A percentile compares a stretch with the other conserved stretches of the same genome.
phyloP scores from a whole-genome alignment of 2,888 invertebrate genomes.

The Flexamia atlantica region DNA sequence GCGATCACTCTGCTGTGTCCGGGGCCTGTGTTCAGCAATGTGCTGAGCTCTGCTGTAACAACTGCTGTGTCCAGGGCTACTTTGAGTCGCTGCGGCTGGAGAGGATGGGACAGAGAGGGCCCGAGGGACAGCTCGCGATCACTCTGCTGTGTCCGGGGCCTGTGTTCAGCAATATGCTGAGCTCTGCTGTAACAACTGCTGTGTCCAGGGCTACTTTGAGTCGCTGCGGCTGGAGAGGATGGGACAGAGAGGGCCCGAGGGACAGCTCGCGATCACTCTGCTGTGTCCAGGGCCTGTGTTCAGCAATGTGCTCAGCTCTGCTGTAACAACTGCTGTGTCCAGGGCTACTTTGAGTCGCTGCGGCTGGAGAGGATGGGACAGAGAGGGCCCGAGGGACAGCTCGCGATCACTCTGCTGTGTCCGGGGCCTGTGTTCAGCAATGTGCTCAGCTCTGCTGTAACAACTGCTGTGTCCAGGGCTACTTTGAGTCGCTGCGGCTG shows the following conservation, averaged over 20 bases:
- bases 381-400: conserved; percentile 73
- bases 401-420: too few relatives aligned
- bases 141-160: too few relatives aligned
- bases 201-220: conserved; percentile 83
- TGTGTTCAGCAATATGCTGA: too few relatives aligned
- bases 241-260: conserved; percentile 72
- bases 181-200: background rate
- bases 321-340: conserved; percentile 32
- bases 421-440: too few relatives aligned
- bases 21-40: too few relatives aligned
- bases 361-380: conserved; percentile 78
- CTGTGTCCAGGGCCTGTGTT: too few relatives aligned
- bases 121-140: conserved; percentile 76
- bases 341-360: conserved; percentile 87
- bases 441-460: too few relatives aligned
- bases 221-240: conserved; percentile 80
- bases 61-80: conserved; percentile 79
- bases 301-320: too few relatives aligned
- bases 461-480: conserved; percentile 78
- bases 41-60: too few relatives aligned
- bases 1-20: too few relatives aligned
- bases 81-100: conserved; percentile 82
- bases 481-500: conserved; percentile 80
- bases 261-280: conserved; percentile 78
- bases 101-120: conserved; percentile 74